Base-by-base conservation (phyloP, 2,797 vertebrate species). In the Hyperoplus lanceolatus region DNA sequence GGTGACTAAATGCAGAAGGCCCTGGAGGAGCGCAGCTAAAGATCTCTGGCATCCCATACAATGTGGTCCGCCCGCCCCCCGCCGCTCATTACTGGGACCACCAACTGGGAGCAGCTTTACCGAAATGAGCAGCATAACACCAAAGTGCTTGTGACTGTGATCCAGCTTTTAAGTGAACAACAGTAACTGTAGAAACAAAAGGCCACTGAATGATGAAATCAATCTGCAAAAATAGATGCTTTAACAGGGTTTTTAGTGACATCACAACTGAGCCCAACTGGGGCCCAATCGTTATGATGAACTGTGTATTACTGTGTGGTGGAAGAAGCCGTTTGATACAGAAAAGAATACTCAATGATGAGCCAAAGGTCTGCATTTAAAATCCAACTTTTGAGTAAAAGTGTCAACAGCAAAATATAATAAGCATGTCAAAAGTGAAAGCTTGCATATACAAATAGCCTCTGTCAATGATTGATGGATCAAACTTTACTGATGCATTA, bases 11-110 rank as follows among this genome's bases (percentile, higher is more conserved):
- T 92, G 88, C 89, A 86, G 91, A 95, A 94, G 72, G 91, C 84
- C 95, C 95, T 61, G 91, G 79, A 95, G 95, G 92, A 93, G 84
- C 74, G 63, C 74, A 82, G 92, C 94, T 91, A 92, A 94, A 90
- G 94, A 94, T 93, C 92, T 93, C 81, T 93, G 93, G 91, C 91
- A 94, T 94, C 86, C 89, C 80, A 92, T 90, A 91, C 88, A 94
- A 87, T 88, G 89, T 79, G 84, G 75, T 75, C 90, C 75, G 18
- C 85, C 90, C 75, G 36, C 88, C 90, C 92, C 89, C 90, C 67
- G 39, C 83, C 80, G 87, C 77, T 89, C 74, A 84, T 82, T 80
- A 87, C 87, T 85, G 76, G 71, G 92, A 92, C 90, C 93, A 93
- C 92, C 93, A 90, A 90, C 93, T 81, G 91, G 86, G 90, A 91